Evolutionary conservation across 2,888 invertebrate species (phyloP).

Genomic region (Muschampia staudingeri): DNA sequence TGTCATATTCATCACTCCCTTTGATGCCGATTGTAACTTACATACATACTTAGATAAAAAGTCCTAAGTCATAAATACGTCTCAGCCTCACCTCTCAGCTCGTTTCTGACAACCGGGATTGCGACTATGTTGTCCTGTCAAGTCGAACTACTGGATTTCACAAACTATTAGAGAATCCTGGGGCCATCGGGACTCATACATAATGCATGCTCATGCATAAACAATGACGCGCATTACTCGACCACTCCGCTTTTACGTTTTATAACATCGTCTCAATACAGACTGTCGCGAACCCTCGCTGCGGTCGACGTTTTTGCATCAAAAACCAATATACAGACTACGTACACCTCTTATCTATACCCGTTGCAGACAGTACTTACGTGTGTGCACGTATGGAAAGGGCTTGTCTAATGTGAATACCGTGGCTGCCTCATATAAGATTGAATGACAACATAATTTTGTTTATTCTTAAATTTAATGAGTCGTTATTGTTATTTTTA

Average conservation of each 20-base stretch:
- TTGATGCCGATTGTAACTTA: too few species aligned
- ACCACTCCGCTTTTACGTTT: conserved; percentile 51
- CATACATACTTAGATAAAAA: background rate
- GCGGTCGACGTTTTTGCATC: conserved; percentile 44
- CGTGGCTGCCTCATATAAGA: background rate
- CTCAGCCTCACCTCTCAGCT: background rate
- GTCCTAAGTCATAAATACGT: conserved; percentile 23
- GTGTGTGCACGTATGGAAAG: background rate
- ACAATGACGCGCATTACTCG: conserved; percentile 81
- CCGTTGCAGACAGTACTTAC: conserved; percentile 15
- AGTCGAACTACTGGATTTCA: conserved; percentile 72
- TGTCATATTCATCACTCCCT: too few species aligned
- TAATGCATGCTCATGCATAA: conserved; percentile 87
- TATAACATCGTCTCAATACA: conserved; percentile 51
- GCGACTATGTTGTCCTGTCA: conserved; percentile 59
- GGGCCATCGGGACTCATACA: conserved; percentile 84
- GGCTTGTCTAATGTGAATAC: background rate
- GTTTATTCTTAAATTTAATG: too few species aligned
- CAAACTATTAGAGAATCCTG: conserved; percentile 78
- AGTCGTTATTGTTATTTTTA: background rate
- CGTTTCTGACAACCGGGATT: conserved; percentile 36
- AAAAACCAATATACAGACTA: conserved; percentile 48
- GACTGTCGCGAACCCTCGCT: conserved; percentile 41
- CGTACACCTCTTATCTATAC: conserved; percentile 23
- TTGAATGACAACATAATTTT: too few species aligned